phyloP scores from a whole-genome alignment of 2,113 vertebrate species.

The Progne subis region DNA sequence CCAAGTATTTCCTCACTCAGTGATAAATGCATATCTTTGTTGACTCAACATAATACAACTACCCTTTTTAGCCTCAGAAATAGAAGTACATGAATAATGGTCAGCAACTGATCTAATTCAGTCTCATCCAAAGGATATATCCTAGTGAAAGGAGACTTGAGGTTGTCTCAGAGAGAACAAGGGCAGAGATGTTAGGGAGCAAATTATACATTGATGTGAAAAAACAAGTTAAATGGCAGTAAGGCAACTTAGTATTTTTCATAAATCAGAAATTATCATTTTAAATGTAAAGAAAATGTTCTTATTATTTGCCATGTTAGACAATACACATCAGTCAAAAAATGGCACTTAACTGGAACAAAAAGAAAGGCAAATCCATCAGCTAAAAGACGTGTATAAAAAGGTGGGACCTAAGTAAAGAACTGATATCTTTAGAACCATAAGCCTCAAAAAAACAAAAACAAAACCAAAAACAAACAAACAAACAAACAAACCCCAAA shows the following conservation, averaged over 20 bases:
- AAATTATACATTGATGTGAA: not conserved
- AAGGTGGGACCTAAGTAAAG: not conserved
- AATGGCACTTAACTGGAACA: not conserved
- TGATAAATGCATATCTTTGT: not conserved
- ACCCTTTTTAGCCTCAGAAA: not conserved
- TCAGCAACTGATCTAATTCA: not conserved
- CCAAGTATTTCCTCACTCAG: not conserved
- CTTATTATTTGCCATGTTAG: not conserved
- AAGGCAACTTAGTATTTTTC: not conserved
- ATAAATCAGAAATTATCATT: not conserved
- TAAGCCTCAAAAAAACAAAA: not conserved
- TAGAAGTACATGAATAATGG: not conserved
- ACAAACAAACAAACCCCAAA: too few species aligned
- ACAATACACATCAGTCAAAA: not conserved
- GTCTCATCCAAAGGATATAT: not conserved
- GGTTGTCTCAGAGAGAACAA: not conserved
- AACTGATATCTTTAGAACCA: not conserved
- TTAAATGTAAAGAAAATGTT: not conserved
- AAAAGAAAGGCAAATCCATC: not conserved
- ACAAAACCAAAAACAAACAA: too few species aligned
- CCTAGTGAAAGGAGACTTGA: not conserved
- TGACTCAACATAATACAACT: not conserved
- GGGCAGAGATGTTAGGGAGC: not conserved
- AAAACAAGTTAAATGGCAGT: not conserved
- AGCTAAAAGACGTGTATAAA: not conserved